Evolutionary conservation across 2,888 invertebrate genomes (phyloP).

Genomic region (Aleiodes leptofemur): DNA sequence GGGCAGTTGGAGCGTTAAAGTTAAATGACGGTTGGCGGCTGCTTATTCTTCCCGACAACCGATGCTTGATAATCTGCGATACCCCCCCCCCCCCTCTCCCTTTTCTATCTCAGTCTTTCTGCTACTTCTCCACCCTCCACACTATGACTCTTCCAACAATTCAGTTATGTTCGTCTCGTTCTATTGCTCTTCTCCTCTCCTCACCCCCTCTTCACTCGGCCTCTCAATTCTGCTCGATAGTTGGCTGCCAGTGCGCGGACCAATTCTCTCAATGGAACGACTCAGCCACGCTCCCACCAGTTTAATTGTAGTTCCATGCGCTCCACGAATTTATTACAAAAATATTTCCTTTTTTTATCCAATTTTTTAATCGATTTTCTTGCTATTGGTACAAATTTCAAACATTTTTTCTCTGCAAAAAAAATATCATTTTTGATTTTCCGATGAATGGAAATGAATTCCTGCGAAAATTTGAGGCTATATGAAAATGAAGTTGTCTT

Average conservation of each 20-base stretch:
- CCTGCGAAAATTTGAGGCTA: background rate
- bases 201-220: constrained; percentile 30
- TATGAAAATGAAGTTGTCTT: background rate
- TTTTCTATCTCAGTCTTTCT: background rate
- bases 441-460: background rate
- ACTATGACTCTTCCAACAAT: constrained; percentile 43
- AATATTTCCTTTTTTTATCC: constrained; percentile 16
- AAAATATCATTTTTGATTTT: background rate
- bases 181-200: constrained; percentile 8
- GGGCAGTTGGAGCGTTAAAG: constrained; percentile 74
- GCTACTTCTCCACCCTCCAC: background rate
- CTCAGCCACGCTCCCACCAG: constrained; percentile 71
- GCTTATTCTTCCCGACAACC: constrained; percentile 75
- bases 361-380: constrained; percentile 24
- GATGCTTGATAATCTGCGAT: constrained; percentile 75
- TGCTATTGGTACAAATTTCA: background rate
- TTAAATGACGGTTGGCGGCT: constrained; percentile 75
- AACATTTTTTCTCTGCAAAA: background rate
- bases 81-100: constrained; percentile 58
- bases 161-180: constrained; percentile 35
- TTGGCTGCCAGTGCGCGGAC: constrained; percentile 60
- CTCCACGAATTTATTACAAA: constrained; percentile 41
- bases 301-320: constrained; percentile 73
- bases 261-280: constrained; percentile 71
- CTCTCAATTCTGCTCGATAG: constrained; percentile 72